Evolutionary conservation across 2,797 vertebrate species (phyloP).

Genomic region (Sebastes steindachneri): DNA sequence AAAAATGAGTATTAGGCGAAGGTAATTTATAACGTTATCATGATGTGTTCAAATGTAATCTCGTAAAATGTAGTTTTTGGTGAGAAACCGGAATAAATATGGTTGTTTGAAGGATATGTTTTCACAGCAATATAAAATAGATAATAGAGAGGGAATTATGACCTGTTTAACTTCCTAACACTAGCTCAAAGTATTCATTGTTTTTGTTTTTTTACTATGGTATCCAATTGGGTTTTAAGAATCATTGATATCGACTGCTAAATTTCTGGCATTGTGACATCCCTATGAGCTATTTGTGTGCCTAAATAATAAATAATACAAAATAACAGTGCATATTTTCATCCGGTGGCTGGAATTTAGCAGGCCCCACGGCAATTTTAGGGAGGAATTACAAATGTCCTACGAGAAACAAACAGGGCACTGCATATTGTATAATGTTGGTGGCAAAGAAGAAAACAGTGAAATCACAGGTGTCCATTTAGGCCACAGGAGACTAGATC

Average conservation of each 20-base stretch:
- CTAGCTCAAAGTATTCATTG: not conserved
- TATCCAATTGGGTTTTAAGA: not conserved
- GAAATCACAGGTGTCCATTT: conserved; percentile 45
- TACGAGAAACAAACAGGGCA: conserved; percentile 1
- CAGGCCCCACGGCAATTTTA: not conserved
- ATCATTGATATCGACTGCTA: accelerated
- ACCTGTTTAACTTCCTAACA: not conserved
- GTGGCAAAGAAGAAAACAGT: not conserved
- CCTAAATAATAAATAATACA: not conserved
- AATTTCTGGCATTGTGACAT: not conserved
- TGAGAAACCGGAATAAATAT: accelerated
- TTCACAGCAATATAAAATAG: not conserved
- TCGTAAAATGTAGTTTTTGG: no score
- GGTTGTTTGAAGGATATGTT: not conserved
- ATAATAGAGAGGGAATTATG: accelerated
- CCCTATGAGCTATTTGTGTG: not conserved
- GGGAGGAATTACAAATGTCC: conserved; percentile 21
- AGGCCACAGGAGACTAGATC: conserved; percentile 16
- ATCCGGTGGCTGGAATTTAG: not conserved
- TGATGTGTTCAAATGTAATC: not conserved
- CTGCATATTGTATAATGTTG: not conserved
- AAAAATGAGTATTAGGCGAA: not conserved
- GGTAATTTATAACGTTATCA: not conserved
- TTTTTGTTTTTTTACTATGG: not conserved
- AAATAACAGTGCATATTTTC: not conserved